Conservation (phyloP, 2,113 vertebrate genomes). For the Podilymbus podiceps region DNA sequence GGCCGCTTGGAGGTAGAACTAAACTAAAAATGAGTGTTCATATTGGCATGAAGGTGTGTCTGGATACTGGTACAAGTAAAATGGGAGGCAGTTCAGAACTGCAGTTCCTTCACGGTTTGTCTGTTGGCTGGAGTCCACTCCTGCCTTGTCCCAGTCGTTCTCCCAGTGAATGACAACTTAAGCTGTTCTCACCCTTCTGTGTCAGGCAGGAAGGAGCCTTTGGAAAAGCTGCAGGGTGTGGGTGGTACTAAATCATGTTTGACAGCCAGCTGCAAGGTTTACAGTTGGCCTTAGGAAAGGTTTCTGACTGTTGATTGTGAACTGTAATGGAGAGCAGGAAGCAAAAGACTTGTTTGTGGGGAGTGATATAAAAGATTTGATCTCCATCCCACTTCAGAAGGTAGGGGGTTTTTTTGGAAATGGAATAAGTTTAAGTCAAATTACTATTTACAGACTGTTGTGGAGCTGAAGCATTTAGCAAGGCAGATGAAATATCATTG, state of each 20-base stretch:
- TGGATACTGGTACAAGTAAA: background rate
- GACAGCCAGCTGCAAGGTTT: background rate
- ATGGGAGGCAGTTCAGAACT: background rate
- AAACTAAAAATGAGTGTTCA: rapidly evolving
- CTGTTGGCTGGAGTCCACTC: background rate
- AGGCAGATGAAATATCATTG: background rate
- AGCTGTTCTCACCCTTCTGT: background rate
- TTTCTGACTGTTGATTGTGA: background rate
- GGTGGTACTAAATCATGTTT: background rate
- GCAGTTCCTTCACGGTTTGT: background rate
- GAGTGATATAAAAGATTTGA: rapidly evolving
- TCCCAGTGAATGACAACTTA: background rate
- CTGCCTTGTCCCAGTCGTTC: background rate
- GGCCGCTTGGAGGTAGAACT: background rate
- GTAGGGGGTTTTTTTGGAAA: background rate
- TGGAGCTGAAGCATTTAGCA: background rate
- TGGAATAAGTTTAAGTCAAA: background rate
- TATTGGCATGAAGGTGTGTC: background rate
- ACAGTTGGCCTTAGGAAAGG: background rate
- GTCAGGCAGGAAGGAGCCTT: background rate
- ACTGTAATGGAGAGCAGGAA: background rate
- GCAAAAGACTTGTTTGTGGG: background rate
- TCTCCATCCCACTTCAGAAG: background rate
- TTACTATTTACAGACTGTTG: background rate
- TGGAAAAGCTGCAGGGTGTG: background rate